phyloP scores from a whole-genome alignment of 2,113 vertebrate genomes.

The Stigmatopora argus region DNA sequence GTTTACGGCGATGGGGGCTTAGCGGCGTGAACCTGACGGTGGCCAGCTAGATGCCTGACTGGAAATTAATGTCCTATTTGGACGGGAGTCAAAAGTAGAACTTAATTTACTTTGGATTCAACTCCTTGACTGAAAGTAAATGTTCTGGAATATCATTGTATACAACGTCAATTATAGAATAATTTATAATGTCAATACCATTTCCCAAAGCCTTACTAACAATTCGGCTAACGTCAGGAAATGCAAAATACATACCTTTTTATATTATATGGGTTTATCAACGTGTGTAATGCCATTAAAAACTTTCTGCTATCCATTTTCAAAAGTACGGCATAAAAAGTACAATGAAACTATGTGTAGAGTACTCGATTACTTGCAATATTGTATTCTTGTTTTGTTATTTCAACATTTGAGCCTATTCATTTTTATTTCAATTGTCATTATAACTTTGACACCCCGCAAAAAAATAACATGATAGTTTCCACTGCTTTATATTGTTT shows the following conservation, averaged over 20 bases:
- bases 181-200: too few relatives aligned
- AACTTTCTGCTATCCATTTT: not conserved
- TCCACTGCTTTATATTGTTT: not conserved
- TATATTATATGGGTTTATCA: too few relatives aligned
- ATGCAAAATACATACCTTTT: not conserved
- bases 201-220: too few relatives aligned
- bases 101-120: too few relatives aligned
- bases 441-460: not conserved
- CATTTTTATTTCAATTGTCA: not conserved
- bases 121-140: too few relatives aligned
- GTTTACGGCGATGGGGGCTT: conserved; percentile 55
- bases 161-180: too few relatives aligned
- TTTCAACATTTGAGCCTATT: not conserved
- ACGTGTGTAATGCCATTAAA: too few relatives aligned
- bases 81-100: not conserved
- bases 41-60: conserved; percentile 27
- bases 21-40: conserved; percentile 33
- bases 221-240: too few relatives aligned
- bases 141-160: too few relatives aligned
- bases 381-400: not conserved
- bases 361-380: not conserved
- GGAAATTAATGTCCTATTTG: not conserved
- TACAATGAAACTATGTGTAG: too few relatives aligned
- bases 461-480: not conserved
- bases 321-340: not conserved